Base-by-base conservation (phyloP, 1,140 invertebrate genomes). In the Cydia pomonella region DNA sequence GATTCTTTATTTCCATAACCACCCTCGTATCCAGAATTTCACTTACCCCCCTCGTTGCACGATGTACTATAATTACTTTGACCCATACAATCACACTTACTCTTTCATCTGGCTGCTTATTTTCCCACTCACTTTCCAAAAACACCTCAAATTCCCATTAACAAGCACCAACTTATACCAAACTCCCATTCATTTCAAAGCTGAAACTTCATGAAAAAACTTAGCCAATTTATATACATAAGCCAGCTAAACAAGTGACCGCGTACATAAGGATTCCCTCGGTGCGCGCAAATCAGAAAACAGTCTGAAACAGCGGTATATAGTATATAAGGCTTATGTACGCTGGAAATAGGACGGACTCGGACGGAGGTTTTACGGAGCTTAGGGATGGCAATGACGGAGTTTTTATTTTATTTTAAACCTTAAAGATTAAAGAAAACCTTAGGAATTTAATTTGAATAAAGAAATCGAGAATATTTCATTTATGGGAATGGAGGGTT, bases 281-380 rank as follows among this genome's bases (percentile, higher is more conserved):
- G 64, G 16, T 21, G 29, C 16, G 29, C 16, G 41, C 71, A 25
- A 72, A 50, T 72, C 25, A 66, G 63, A 66, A 33, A 72, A 47
- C 71, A 25, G 29, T 72, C 13, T 29, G 47, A 29, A 59, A 73
- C 72, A 33, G 63, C 27, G 63, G 63, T 18, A 33, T 25, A 66
- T 16, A 29, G 72, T 59, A 59, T 25, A 73, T 73, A 73, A 62
- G 38, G 73, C 73, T 72, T 72, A 72, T 72, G 71, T 72, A 72
- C 41, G 33, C 13, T 18, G 71, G 38, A 72, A 72, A 72, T 72
- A 72, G 71, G 44, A 41, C 71, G 44, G n/a, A 21, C 38, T 25
- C n/a, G 44, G 38, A 47, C 41, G 41, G 13, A 72, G 41, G 44
- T 44, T 47, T 47, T 72, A 50, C 44, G 44, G 29, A 12, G 9